Base-by-base conservation (phyloP, 2,113 vertebrate genomes). In the Strix aluco region DNA sequence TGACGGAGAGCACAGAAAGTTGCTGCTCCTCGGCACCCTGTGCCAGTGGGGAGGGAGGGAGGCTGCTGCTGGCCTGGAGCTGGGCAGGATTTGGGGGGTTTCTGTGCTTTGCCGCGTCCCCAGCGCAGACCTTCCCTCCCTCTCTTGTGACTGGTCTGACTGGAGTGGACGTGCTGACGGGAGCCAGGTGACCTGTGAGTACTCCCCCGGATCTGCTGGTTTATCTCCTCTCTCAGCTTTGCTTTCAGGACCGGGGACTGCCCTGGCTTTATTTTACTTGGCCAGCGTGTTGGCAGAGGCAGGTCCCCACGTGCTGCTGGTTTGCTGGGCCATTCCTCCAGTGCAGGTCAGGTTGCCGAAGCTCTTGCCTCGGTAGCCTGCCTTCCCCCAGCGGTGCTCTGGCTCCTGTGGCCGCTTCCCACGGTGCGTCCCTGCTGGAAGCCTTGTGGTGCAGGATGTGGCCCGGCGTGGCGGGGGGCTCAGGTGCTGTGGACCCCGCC, bases 271-370 rank as follows among this genome's bases (percentile, higher is more conserved):
- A 3, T 54, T 34, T 36, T 2, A 0, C 6, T 12, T 2, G 34
- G 0, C 0, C 1, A 12, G 22, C 1, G 54, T 0, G 5, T 65
- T 32, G 6, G n/a, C 17, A 59, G 69, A 2, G 13, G 15, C 13
- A 1, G 1, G 34, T 18, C 10, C n/a, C 1, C 0, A 0, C 0
- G 3, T 27, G 40, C 11, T 2, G 40, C 0, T 0, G 2, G 9
- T 34, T 42, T 34, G 13, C 47, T 9, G 74, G 49, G n/a, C 70
- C 0, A 0, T 3, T 71, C 5, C 29, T 23, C 5, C 1, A 62
- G 22, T 0, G 10, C 0, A 6, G 46, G 49, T 15, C 13, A 2
- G 22, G 0, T 9, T 21, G 73, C 32, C 25, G 72, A 17, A 36
- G 52, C 7, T 7, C 30, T 11, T 87, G 23, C 16, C 49, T 36